Conservation (phyloP, 2,113 vertebrate genomes). For the Seriola aureovittata region DNA sequence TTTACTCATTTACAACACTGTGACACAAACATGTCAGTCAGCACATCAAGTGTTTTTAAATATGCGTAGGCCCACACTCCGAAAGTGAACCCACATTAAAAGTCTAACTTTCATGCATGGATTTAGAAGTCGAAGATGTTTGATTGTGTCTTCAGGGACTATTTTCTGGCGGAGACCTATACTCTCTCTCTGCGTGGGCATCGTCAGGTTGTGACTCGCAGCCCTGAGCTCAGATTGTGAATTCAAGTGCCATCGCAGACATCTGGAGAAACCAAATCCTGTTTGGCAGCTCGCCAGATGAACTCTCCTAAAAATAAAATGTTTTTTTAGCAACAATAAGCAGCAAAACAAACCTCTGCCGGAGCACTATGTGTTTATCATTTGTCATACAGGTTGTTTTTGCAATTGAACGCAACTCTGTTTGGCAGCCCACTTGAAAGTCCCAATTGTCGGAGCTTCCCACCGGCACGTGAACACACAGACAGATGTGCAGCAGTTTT, state of each 20-base stretch:
- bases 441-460: conserved; percentile 17
- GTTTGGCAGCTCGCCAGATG: conserved; percentile 43
- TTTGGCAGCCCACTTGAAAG: conserved; percentile 35
- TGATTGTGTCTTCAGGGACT: conserved; percentile 44
- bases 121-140: conserved; percentile 14
- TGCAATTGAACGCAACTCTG: conserved; percentile 5
- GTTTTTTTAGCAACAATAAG: conserved; percentile 17
- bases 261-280: conserved; percentile 27
- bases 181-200: conserved; percentile 35
- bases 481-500: neutral
- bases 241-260: conserved; percentile 17
- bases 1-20: neutral
- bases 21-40: neutral
- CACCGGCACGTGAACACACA: conserved; percentile 18
- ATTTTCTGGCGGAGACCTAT: conserved; percentile 36
- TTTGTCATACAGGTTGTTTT: conserved; percentile 14
- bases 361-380: conserved; percentile 23
- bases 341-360: conserved; percentile 29
- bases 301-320: conserved; percentile 1
- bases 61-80: neutral
- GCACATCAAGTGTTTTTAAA: neutral
- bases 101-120: neutral
- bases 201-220: conserved; percentile 48
- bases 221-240: conserved; percentile 36
- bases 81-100: neutral